These are phyloP conservation scores for Tarsius wallacei DNA, from an alignment of 2,797 vertebrate genomes.

Conservation along the genomic window DNA sequence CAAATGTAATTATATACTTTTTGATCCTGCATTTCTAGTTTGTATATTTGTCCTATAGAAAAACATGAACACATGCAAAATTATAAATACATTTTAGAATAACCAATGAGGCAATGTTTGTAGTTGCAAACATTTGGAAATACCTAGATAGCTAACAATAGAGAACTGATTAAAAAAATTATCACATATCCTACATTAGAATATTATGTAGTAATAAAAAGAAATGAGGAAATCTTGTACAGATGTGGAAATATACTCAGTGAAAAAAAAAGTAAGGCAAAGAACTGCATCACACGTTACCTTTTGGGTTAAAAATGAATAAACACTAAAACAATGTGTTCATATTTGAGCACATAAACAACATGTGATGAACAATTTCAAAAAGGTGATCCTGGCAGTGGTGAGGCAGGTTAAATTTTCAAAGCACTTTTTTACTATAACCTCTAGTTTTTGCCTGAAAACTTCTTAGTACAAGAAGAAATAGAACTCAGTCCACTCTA, in stretches of 20 bases:
- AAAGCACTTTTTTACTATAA: conserved; percentile 37
- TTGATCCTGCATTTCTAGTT: not conserved
- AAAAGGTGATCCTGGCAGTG: not conserved
- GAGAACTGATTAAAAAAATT: not conserved
- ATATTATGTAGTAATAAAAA: not conserved
- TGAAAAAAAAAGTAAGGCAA: not conserved
- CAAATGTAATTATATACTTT: not conserved
- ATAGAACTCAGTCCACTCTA: not conserved
- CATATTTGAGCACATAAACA: not conserved
- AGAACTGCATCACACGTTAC: not conserved
- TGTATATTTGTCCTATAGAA: not conserved
- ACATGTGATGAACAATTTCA: not conserved
- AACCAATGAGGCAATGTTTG: not conserved
- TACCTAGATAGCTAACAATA: not conserved
- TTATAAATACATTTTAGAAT: not conserved
- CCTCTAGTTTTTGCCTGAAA: not conserved
- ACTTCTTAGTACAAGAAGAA: not conserved
- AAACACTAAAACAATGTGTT: not conserved
- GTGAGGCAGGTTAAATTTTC: conserved; percentile 5
- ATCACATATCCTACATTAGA: not conserved
- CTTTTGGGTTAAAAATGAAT: not conserved
- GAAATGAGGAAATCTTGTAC: not conserved
- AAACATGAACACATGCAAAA: conserved; percentile 7
- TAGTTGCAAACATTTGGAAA: not conserved
- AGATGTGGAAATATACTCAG: not conserved